Percentiles rank a stretch among this genome's conserved stretches.
Conservation (phyloP, 2,113 vertebrate species). For the Echinops telfairi region DNA sequence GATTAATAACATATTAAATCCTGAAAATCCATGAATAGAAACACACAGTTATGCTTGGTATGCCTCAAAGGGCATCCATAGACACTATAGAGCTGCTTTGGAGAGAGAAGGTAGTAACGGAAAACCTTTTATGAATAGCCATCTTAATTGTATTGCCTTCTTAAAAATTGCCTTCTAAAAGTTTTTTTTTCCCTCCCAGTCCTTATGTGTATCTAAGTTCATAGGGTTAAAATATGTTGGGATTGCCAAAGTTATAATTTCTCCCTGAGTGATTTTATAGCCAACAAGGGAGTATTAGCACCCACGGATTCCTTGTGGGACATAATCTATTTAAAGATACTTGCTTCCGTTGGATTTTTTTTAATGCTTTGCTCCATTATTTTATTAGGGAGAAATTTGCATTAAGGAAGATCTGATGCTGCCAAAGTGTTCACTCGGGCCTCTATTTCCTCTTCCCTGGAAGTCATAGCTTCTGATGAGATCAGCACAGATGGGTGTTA, state of each 20-base stretch:
- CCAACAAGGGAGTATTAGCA: constrained; percentile 75
- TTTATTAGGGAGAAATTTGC: constrained; percentile 75
- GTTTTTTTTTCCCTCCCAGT: constrained; percentile 6
- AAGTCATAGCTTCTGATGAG: constrained; percentile 65
- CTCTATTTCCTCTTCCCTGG: constrained; percentile 67
- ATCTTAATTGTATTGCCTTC: constrained; percentile 51
- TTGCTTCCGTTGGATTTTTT: constrained; percentile 61
- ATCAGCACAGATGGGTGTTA: constrained; percentile 71
- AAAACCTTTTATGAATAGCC: constrained; percentile 35
- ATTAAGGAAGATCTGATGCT: constrained; percentile 54
- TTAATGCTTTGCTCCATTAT: constrained; percentile 66
- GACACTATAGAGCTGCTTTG: neutral
- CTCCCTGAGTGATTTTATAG: constrained; percentile 80
- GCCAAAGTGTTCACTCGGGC: constrained; percentile 56
- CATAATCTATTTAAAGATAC: constrained; percentile 75
- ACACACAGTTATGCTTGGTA: constrained; percentile 15
- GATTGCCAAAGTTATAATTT: constrained; percentile 77
- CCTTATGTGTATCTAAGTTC: constrained; percentile 50
- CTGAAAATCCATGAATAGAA: constrained; percentile 66
- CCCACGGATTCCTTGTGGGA: constrained; percentile 70
- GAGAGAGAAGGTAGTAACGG: constrained; percentile 44
- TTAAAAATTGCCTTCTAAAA: constrained; percentile 60
- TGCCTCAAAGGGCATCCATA: constrained; percentile 53
- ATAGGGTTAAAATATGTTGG: constrained; percentile 47
- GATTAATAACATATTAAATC: constrained; percentile 80